A percentile compares a stretch with the other conserved stretches of the same genome.
Evolutionary conservation across 35 echinoderm and acorn worm species (phyloP).

Genomic region (Chiridota heheva): DNA sequence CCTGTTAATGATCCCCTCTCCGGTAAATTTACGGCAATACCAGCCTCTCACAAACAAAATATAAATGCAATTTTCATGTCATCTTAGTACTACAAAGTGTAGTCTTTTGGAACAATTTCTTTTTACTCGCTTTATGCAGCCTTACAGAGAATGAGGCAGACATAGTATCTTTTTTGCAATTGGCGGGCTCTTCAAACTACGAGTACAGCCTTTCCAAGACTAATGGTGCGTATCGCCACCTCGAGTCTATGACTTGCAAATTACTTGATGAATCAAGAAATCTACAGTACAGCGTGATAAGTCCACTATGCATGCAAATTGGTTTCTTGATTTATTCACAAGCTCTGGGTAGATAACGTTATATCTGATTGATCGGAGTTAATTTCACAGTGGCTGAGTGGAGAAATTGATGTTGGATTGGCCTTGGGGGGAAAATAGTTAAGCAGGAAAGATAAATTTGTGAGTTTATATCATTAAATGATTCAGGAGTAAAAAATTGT

Average conservation of each 20-base stretch:
- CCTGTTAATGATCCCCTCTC: no score
- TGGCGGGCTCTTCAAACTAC: conserved; percentile 37
- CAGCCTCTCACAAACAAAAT: no score
- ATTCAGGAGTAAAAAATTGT: conserved; percentile 45
- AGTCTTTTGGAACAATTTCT: conserved; percentile 49
- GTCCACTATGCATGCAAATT: conserved; percentile 54
- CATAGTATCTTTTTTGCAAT: conserved; percentile 39
- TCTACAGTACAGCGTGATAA: conserved; percentile 41
- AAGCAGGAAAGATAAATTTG: conserved; percentile 55
- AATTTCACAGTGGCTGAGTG: conserved; percentile 64
- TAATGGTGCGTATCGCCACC: conserved; percentile 53
- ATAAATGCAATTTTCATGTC: no score
- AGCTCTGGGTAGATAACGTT: conserved; percentile 54
- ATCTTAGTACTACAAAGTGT: no score
- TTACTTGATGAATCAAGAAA: conserved; percentile 49
- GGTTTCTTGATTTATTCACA: conserved; percentile 62
- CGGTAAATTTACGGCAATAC: no score
- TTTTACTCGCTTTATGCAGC: no score
- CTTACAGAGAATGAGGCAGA: conserved; percentile 7
- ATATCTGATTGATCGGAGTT: conserved; percentile 61
- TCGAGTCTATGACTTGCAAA: conserved; percentile 52
- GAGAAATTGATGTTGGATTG: conserved; percentile 63
- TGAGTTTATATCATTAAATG: conserved; percentile 62
- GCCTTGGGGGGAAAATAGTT: conserved; percentile 52
- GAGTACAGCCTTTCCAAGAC: conserved; percentile 45